Evolutionary conservation across 23 tunicate species (phyloP).

Genomic region (Trididemnum nubilum): DNA sequence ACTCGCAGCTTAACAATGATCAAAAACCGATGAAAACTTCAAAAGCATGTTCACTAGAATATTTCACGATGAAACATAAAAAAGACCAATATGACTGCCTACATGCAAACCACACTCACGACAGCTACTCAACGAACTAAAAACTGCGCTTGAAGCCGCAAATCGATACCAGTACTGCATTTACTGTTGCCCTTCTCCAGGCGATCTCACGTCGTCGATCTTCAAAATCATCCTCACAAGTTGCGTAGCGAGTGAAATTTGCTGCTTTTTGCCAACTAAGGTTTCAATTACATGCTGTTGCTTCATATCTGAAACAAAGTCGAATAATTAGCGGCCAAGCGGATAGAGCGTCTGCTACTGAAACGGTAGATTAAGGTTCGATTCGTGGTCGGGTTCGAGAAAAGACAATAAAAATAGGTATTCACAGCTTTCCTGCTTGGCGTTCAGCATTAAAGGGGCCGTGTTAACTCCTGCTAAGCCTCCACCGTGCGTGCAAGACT

Average conservation of each 20-base stretch:
- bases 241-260: constrained; percentile 97
- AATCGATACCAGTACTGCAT: neutral
- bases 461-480: no score
- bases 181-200: constrained; percentile 56
- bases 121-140: neutral
- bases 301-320: constrained; percentile 83
- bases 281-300: constrained; percentile 97
- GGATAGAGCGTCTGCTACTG: no score
- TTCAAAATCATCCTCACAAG: constrained; percentile 97
- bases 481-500: no score
- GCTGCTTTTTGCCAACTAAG: constrained; percentile 96
- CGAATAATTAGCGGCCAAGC: no score
- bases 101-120: neutral
- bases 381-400: no score
- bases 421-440: no score
- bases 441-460: no score
- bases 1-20: no score
- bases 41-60: neutral
- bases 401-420: no score
- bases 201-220: constrained; percentile 97
- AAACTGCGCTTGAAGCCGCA: neutral
- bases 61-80: neutral
- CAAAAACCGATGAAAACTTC: neutral
- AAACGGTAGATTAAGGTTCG: no score
- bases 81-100: neutral